Evolutionary conservation across 1,140 invertebrate species (phyloP).

Genomic region (Matsumurasca onukii): DNA sequence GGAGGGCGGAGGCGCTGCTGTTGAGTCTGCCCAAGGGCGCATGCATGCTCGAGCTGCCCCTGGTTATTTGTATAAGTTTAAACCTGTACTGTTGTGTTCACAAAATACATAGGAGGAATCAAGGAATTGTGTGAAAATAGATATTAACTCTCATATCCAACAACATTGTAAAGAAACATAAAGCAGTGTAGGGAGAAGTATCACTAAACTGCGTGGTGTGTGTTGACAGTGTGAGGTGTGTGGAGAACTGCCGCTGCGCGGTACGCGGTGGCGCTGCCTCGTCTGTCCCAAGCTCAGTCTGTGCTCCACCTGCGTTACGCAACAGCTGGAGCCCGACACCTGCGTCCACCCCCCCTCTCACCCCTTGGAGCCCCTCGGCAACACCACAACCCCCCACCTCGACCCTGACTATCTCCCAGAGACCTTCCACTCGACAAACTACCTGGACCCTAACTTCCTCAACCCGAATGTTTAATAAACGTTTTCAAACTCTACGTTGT

Average conservation of each 20-base stretch:
- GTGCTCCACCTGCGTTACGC: slow-evolving; percentile 52
- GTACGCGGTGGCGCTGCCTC: slow-evolving; percentile 69
- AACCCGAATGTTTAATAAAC: background rate
- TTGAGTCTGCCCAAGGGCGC: no score
- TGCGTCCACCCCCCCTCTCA: slow-evolving; percentile 50
- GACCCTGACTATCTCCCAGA: slow-evolving; percentile 52
- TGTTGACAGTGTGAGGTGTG: slow-evolving; percentile 68
- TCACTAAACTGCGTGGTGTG: no score
- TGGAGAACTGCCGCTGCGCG: slow-evolving; percentile 62
- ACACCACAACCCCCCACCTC: slow-evolving; percentile 42
- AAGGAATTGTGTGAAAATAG: no score
- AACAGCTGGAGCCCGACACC: slow-evolving; percentile 47
- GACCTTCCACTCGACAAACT: slow-evolving; percentile 51
- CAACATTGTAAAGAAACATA: no score
- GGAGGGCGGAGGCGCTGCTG: no score
- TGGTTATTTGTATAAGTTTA: no score
- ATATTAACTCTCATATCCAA: no score
- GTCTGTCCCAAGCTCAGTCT: slow-evolving; percentile 57
- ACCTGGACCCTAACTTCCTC: slow-evolving; percentile 54
- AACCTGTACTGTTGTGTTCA: no score
- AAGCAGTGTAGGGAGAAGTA: no score
- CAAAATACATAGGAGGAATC: no score
- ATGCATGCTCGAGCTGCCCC: no score
- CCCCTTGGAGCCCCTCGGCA: slow-evolving; percentile 40
- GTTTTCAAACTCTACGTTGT: no score